Evolutionary conservation across 2,113 vertebrate genomes (phyloP).

Genomic region (Zootoca vivipara): DNA sequence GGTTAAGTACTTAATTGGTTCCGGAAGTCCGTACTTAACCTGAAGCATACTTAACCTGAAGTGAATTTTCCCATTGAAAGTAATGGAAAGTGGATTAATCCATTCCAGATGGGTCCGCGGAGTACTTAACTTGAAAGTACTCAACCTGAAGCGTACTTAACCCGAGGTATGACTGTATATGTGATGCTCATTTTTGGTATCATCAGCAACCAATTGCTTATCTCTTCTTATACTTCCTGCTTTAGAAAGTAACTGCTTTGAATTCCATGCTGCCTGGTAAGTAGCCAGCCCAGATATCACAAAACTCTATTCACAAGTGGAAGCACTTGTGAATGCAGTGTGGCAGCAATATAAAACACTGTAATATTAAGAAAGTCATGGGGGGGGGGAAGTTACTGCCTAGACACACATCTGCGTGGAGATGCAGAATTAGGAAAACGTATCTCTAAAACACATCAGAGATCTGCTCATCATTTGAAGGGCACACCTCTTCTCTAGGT

Average conservation of each 20-base stretch:
- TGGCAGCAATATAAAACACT: background rate
- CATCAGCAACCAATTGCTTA: background rate
- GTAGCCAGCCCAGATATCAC: conserved; percentile 9
- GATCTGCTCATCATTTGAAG: background rate
- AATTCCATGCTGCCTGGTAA: conserved; percentile 17
- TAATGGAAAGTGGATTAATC: no score
- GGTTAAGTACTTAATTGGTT: no score
- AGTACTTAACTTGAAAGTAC: no score
- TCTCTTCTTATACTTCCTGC: conserved; percentile 15
- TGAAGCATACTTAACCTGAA: no score
- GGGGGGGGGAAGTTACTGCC: background rate
- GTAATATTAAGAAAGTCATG: background rate
- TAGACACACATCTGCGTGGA: background rate
- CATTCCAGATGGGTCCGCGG: no score
- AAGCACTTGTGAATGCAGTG: background rate
- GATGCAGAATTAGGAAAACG: background rate
- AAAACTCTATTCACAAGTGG: background rate
- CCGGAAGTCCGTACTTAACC: no score
- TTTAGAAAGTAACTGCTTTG: conserved; percentile 18
- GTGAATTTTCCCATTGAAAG: no score
- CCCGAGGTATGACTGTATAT: no score
- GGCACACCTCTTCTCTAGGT: no score
- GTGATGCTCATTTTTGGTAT: background rate
- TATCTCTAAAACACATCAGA: background rate
- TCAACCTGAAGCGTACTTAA: no score